Evolutionary conservation across 2,888 invertebrate species (phyloP).

Genomic region (Scaptomyza tumidula): DNA sequence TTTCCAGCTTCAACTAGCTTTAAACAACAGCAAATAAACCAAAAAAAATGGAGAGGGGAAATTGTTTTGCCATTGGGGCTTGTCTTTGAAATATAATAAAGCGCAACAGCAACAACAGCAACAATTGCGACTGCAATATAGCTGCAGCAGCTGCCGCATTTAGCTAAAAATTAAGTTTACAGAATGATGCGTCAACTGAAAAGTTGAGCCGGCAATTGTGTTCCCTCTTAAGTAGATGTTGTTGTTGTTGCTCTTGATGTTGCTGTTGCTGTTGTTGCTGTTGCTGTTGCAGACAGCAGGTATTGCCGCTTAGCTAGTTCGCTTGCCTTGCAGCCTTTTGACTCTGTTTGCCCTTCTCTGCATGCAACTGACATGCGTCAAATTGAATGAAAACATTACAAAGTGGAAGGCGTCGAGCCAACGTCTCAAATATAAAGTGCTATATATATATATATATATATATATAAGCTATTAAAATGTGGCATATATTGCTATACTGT

Average conservation of each 20-base stretch:
- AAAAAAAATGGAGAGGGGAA: background rate
- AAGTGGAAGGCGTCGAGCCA: slow-evolving; percentile 25
- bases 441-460: slow-evolving; percentile 5
- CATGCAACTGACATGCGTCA: slow-evolving; percentile 53
- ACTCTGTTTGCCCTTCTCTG: background rate
- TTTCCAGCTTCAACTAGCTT: too few relatives aligned
- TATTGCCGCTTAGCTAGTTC: slow-evolving; percentile 10
- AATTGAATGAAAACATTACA: slow-evolving; percentile 60
- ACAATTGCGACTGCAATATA: slow-evolving; percentile 9
- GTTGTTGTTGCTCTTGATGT: slow-evolving; percentile 12
- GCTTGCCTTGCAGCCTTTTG: too few relatives aligned
- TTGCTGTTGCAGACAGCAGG: slow-evolving; percentile 29
- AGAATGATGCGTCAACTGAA: slow-evolving; percentile 54
- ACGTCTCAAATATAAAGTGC: slow-evolving; percentile 6
- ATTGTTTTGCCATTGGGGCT: slow-evolving; percentile 4
- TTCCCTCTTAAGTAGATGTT: slow-evolving; percentile 29
- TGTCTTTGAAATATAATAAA: slow-evolving; percentile 68
- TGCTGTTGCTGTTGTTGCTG: slow-evolving; percentile 5
- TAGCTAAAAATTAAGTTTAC: slow-evolving; percentile 63
- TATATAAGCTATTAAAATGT: background rate
- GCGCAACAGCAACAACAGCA: slow-evolving; percentile 9
- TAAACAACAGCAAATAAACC: slow-evolving; percentile 26
- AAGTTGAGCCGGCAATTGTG: slow-evolving; percentile 43
- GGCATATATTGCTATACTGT: too few relatives aligned
- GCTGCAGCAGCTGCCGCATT: slow-evolving; percentile 53